Evolutionary conservation across 2,797 vertebrate genomes (phyloP).

Genomic region (Gallinago nigripennis): DNA sequence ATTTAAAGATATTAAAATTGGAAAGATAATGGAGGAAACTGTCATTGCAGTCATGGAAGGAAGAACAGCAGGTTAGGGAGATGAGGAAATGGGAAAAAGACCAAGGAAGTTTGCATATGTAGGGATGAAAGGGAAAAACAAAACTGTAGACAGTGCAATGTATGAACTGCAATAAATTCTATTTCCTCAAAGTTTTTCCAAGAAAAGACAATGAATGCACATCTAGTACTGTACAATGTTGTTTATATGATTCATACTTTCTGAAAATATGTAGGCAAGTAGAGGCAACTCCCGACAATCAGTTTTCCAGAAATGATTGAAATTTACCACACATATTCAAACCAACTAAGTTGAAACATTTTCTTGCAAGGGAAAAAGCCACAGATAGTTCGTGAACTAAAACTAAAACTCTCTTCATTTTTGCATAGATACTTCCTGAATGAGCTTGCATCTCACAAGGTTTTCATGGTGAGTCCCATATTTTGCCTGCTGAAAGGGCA

Average conservation of each 20-base stretch:
- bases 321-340: conserved; percentile 22
- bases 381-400: neutral
- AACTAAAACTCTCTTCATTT: neutral
- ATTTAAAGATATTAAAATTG: neutral
- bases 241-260: conserved; percentile 44
- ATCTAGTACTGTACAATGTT: neutral
- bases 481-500: neutral
- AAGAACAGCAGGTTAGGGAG: neutral
- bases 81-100: conserved; percentile 1
- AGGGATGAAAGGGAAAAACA: neutral
- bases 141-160: neutral
- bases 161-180: neutral
- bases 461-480: neutral
- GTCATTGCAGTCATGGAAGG: neutral
- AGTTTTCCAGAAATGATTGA: conserved; percentile 45
- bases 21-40: neutral
- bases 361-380: neutral
- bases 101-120: neutral
- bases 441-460: neutral
- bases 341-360: neutral
- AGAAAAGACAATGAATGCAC: conserved; percentile 17
- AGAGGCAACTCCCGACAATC: conserved; percentile 32
- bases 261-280: conserved; percentile 49
- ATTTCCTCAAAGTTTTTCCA: conserved; percentile 55
- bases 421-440: neutral